A percentile compares a stretch with the other conserved stretches of the same genome.
phyloP scores from a whole-genome alignment of 2,113 vertebrate genomes.

The Oceanodroma tethys region DNA sequence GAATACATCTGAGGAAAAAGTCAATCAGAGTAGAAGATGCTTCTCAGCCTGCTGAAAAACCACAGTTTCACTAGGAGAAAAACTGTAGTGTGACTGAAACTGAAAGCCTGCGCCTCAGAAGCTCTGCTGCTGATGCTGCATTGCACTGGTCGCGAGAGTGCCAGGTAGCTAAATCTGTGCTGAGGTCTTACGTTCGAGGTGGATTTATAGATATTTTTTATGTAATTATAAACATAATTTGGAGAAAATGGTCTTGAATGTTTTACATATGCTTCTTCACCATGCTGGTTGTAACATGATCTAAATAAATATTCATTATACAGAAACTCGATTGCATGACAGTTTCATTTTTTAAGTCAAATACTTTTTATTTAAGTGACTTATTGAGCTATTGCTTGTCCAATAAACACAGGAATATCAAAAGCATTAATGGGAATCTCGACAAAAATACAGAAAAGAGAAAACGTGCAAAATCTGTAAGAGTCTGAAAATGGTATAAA shows the following conservation, averaged over 20 bases:
- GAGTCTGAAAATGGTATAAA: neutral
- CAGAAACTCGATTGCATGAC: neutral
- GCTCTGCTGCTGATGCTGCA: neutral
- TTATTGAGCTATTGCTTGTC: neutral
- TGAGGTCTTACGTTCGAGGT: neutral
- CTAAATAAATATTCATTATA: neutral
- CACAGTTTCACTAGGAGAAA: neutral
- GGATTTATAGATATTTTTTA: neutral
- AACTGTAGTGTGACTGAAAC: neutral
- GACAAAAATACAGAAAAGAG: neutral
- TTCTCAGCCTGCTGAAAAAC: neutral
- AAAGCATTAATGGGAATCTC: neutral
- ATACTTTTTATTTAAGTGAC: neutral
- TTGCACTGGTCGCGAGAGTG: neutral
- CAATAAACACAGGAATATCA: neutral
- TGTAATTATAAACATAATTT: neutral
- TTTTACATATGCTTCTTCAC: neutral
- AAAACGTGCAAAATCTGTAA: neutral
- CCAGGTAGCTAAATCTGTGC: neutral
- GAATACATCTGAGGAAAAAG: conserved; percentile 46
- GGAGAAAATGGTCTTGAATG: neutral
- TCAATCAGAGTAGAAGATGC: neutral
- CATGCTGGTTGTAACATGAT: neutral
- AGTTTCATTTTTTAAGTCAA: neutral
- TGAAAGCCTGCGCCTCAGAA: neutral